A percentile compares a stretch with the other conserved stretches of the same genome.
Evolutionary conservation across 1,140 invertebrate genomes (phyloP).

Genomic region (Coelopa frigida): DNA sequence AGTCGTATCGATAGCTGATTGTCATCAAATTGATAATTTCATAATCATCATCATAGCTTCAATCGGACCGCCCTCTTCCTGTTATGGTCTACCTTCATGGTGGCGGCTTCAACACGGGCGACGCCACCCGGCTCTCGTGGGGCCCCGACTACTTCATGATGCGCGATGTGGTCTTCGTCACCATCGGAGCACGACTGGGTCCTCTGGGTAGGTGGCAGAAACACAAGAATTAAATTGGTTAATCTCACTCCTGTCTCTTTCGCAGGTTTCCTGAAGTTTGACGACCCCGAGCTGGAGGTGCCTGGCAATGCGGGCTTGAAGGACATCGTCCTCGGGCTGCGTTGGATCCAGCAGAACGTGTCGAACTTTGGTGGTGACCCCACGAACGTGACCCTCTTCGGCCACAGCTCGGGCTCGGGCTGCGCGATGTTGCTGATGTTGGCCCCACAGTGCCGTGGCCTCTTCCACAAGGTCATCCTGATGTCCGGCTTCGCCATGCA

Average conservation of each 20-base stretch:
- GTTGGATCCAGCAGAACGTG: slow-evolving; percentile 56
- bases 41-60: not conserved
- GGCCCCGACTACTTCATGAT: slow-evolving; percentile 52
- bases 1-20: too few relatives aligned
- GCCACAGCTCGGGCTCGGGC: slow-evolving; percentile 48
- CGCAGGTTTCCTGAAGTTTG: slow-evolving; percentile 49
- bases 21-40: too few relatives aligned
- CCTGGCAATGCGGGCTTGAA: slow-evolving; percentile 51
- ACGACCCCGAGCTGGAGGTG: slow-evolving; percentile 54
- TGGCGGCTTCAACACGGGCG: slow-evolving; percentile 53
- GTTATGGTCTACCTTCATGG: slow-evolving; percentile 68
- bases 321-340: slow-evolving; percentile 49
- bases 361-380: slow-evolving; percentile 54
- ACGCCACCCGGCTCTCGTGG: slow-evolving; percentile 26
- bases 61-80: slow-evolving; percentile 33
- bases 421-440: slow-evolving; percentile 31
- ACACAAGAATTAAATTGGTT: not conserved
- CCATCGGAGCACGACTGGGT: slow-evolving; percentile 46
- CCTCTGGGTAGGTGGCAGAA: slow-evolving; percentile 31
- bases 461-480: slow-evolving; percentile 54
- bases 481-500: slow-evolving; percentile 48
- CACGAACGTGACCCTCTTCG: slow-evolving; percentile 49
- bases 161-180: slow-evolving; percentile 44
- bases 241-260: not conserved
- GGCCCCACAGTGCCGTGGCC: slow-evolving; percentile 38